These are phyloP conservation scores for Cotesia congregata DNA, from an alignment of 2,888 invertebrate species.

Conservation along the genomic window DNA sequence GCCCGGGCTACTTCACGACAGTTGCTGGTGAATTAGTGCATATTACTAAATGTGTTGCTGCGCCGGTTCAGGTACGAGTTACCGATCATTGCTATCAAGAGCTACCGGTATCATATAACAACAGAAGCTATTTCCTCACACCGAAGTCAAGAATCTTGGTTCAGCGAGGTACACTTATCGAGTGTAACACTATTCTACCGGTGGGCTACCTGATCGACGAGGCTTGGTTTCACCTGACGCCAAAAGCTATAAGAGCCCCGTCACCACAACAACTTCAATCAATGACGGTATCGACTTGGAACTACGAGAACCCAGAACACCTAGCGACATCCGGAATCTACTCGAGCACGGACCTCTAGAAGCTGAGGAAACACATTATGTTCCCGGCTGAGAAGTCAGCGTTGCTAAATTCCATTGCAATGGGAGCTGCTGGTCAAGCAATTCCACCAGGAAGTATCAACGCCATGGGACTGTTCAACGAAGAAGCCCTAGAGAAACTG, in stretches of 20 bases:
- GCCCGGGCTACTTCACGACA: constrained; percentile 24
- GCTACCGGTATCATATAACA: not conserved
- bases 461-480: constrained; percentile 11
- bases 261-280: constrained; percentile 27
- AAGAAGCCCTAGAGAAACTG: not conserved
- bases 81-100: constrained; percentile 11
- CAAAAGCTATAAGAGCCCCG: constrained; percentile 10
- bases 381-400: constrained; percentile 41
- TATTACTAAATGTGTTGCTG: constrained; percentile 33
- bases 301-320: constrained; percentile 24
- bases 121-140: not conserved
- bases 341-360: constrained; percentile 25
- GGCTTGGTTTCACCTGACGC: no score
- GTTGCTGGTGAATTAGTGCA: constrained; percentile 30
- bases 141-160: not conserved
- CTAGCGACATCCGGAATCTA: constrained; percentile 35
- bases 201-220: no score
- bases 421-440: not conserved
- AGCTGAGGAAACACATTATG: constrained; percentile 36
- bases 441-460: not conserved
- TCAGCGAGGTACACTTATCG: not conserved
- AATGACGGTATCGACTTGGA: constrained; percentile 28
- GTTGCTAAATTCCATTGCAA: constrained; percentile 29
- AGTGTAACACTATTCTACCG: not conserved
- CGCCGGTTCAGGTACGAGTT: constrained; percentile 12